Conservation (phyloP, 2,113 vertebrate genomes). For the Cyphomyrus plagiostoma region DNA sequence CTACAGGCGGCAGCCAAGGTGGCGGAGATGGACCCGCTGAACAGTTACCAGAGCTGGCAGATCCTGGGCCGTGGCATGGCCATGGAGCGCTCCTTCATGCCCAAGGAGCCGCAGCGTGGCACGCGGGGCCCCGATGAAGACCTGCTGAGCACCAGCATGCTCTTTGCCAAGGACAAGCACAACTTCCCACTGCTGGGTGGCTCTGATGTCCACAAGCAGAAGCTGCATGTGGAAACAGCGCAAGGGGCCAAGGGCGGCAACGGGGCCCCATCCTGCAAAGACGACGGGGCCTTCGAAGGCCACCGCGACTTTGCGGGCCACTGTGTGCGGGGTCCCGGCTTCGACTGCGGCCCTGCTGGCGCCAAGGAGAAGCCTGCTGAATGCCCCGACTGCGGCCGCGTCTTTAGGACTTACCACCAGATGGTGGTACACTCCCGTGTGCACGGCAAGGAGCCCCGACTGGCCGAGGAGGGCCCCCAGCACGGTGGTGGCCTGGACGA, state of each 20-base stretch:
- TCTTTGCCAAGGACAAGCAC: conserved; percentile 89
- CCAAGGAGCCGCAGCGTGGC: conserved; percentile 83
- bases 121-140: conserved; percentile 81
- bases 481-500: conserved; percentile 70
- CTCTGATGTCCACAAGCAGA: conserved; percentile 84
- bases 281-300: conserved; percentile 79
- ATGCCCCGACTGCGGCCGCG: conserved; percentile 89
- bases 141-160: conserved; percentile 70
- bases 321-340: conserved; percentile 74
- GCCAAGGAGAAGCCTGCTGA: conserved; percentile 92
- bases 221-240: conserved; percentile 80
- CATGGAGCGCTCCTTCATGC: conserved; percentile 89
- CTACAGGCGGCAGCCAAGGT: conserved; percentile 94
- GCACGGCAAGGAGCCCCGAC: conserved; percentile 83
- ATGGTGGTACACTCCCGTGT: conserved; percentile 95
- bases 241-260: conserved; percentile 79
- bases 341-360: conserved; percentile 76
- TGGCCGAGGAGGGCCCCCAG: conserved; percentile 76
- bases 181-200: conserved; percentile 81
- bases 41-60: conserved; percentile 98
- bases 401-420: conserved; percentile 97
- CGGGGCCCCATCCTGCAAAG: conserved; percentile 71
- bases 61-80: conserved; percentile 97
- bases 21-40: conserved; percentile 96
- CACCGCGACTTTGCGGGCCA: conserved; percentile 85